A percentile compares a stretch with the other conserved stretches of the same genome.
Conservation (phyloP, 1,140 invertebrate genomes). For the Dysdera silvatica region DNA sequence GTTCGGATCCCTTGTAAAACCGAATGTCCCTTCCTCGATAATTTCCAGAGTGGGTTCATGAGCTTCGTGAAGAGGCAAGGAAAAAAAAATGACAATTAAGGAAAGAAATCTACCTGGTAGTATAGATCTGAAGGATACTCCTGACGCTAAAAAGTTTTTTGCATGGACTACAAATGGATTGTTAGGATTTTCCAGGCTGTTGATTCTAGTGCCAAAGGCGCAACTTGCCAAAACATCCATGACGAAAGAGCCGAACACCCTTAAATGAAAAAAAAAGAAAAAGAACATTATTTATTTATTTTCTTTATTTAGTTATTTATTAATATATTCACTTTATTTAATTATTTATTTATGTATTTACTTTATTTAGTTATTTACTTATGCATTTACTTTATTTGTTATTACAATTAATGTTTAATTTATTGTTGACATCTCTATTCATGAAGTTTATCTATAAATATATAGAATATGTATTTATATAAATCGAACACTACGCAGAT, state of each 20-base stretch:
- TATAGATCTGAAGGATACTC: not conserved
- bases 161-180: slow-evolving; percentile 40
- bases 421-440: too few species aligned
- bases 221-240: slow-evolving; percentile 54
- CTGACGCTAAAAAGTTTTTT: slow-evolving; percentile 4
- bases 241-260: slow-evolving; percentile 45
- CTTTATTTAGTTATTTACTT: too few species aligned
- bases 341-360: too few species aligned
- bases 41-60: not conserved
- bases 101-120: slow-evolving; percentile 1
- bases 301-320: too few species aligned
- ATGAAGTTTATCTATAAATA: too few species aligned
- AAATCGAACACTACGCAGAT: too few species aligned
- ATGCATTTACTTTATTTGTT: too few species aligned
- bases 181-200: slow-evolving; percentile 46
- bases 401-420: too few species aligned
- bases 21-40: not conserved
- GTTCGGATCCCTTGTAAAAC: too few species aligned
- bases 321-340: too few species aligned
- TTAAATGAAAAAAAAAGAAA: not conserved
- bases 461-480: too few species aligned
- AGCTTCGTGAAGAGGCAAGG: not conserved
- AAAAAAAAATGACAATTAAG: not conserved
- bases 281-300: too few species aligned
- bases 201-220: slow-evolving; percentile 52